phyloP scores from a whole-genome alignment of 2,113 vertebrate genomes.

The Nothobranchius furzeri region DNA sequence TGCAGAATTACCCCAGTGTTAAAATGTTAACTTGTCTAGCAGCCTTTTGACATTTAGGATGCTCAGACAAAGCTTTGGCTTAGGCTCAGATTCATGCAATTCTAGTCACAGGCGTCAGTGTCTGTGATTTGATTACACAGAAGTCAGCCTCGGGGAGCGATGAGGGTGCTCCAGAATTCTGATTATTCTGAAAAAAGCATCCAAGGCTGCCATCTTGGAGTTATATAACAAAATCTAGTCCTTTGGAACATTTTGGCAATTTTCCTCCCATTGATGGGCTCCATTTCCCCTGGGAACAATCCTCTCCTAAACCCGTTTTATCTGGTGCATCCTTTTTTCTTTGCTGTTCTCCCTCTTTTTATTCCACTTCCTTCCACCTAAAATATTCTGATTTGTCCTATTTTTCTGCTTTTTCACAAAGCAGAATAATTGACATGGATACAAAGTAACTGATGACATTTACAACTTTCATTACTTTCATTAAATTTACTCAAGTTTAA shows the following conservation, averaged over 20 bases:
- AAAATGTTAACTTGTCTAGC: not conserved
- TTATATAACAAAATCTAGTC: conserved; percentile 49
- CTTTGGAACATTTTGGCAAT: conserved; percentile 36
- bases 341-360: not conserved
- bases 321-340: conserved; percentile 55
- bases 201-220: conserved; percentile 50
- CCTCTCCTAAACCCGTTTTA: conserved; percentile 37
- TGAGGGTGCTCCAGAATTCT: conserved; percentile 29
- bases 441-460: no score
- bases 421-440: no score
- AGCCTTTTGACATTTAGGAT: conserved; percentile 21
- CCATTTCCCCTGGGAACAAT: conserved; percentile 46
- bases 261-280: conserved; percentile 51
- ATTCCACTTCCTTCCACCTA: not conserved
- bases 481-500: no score
- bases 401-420: no score
- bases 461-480: no score
- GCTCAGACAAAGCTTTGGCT: conserved; percentile 11
- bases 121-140: conserved; percentile 42
- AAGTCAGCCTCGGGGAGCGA: conserved; percentile 32
- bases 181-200: conserved; percentile 24
- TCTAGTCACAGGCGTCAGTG: conserved; percentile 19
- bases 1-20: not conserved
- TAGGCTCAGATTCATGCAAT: conserved; percentile 17
- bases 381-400: no score